phyloP scores from a whole-genome alignment of 2,888 invertebrate species.

The Melitaea athalia region DNA sequence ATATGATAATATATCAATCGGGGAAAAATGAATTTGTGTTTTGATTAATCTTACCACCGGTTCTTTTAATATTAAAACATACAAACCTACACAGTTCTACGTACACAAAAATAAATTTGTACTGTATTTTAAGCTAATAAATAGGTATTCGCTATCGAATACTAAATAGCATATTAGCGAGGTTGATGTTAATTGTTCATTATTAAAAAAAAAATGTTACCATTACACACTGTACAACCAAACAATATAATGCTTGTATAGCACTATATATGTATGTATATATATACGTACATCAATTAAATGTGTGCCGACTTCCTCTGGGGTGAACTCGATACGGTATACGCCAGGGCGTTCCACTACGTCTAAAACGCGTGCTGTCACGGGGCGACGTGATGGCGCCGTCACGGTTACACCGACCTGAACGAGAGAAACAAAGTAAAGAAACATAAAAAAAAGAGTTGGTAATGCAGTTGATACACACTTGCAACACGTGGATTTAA shows the following conservation, averaged over 20 bases:
- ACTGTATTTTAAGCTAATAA: not conserved
- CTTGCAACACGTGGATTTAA: too few relatives aligned
- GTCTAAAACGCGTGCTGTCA: slow-evolving; percentile 91
- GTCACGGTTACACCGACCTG: slow-evolving; percentile 85
- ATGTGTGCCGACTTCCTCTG: slow-evolving; percentile 97
- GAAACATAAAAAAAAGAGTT: not conserved
- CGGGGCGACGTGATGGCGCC: slow-evolving; percentile 92
- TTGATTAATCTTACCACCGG: too few relatives aligned
- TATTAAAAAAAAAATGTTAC: too few relatives aligned
- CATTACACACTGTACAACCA: too few relatives aligned
- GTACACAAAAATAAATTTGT: not conserved
- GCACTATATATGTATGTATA: not conserved
- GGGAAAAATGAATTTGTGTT: not conserved
- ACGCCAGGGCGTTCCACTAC: slow-evolving; percentile 90
- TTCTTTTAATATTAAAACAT: too few relatives aligned
- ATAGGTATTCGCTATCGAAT: too few relatives aligned
- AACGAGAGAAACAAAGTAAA: not conserved
- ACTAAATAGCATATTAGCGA: too few relatives aligned
- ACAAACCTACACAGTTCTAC: too few relatives aligned
- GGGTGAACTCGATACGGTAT: slow-evolving; percentile 95
- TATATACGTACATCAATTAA: slow-evolving; percentile 89
- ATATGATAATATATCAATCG: not conserved
- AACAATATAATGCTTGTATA: too few relatives aligned
- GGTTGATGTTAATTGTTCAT: too few relatives aligned
- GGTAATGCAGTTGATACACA: not conserved